These are phyloP conservation scores for Heterohyrax brucei DNA, from an alignment of 2,797 vertebrate genomes.

Conservation along the genomic window DNA sequence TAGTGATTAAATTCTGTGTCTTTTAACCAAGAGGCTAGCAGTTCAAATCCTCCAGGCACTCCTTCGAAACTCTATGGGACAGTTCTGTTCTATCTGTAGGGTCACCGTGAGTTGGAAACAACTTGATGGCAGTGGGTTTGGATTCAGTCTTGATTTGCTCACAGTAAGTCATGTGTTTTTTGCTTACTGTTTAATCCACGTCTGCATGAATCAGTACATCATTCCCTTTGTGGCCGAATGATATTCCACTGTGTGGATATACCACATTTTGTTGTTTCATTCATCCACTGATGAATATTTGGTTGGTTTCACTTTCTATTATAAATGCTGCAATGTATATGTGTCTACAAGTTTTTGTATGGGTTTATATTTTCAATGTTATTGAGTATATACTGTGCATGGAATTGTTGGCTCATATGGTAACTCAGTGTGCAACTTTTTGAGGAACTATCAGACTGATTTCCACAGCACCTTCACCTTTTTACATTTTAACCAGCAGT, in stretches of 20 bases:
- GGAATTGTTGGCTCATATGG: neutral
- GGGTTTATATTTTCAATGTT: neutral
- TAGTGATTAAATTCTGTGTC: too few species aligned
- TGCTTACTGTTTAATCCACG: too few species aligned
- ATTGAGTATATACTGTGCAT: neutral
- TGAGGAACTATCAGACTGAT: slow-evolving; percentile 25
- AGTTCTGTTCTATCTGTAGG: too few species aligned
- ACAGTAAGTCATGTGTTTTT: too few species aligned
- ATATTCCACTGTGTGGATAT: neutral
- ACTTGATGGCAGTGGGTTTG: too few species aligned
- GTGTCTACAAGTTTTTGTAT: too few species aligned
- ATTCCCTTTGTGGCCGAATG: neutral
- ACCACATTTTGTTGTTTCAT: neutral
- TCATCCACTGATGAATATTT: slow-evolving; percentile 33
- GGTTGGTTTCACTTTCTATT: neutral
- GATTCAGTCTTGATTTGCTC: too few species aligned
- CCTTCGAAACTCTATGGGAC: too few species aligned
- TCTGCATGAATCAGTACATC: neutral
- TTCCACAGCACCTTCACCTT: neutral
- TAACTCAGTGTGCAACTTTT: neutral
- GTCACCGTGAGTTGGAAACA: too few species aligned
- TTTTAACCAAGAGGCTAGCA: too few species aligned
- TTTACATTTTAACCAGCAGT: slow-evolving; percentile 12
- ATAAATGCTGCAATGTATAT: neutral
- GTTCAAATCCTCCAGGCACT: too few species aligned